Percentiles rank a stretch among this genome's conserved stretches.
These are phyloP conservation scores for Molanna angustata DNA, from an alignment of 2,888 invertebrate species.

Conservation along the genomic window DNA sequence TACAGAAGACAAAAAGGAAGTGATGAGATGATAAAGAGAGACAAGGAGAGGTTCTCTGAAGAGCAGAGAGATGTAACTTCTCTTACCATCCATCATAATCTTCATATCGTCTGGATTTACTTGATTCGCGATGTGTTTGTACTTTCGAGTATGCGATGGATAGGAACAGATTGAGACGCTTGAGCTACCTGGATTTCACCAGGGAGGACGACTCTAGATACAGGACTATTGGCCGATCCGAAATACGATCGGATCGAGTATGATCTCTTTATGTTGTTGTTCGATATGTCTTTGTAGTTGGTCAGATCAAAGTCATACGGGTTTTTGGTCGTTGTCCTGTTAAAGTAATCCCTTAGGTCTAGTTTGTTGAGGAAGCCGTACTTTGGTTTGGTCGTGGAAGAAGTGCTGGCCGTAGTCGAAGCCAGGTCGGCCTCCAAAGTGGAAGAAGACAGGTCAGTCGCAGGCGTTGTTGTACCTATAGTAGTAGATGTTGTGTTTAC, in stretches of 20 bases:
- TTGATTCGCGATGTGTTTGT: background rate
- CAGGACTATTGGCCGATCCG: slow-evolving; percentile 26
- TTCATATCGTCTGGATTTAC: slow-evolving; percentile 14
- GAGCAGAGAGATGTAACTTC: background rate
- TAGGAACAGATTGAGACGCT: slow-evolving; percentile 18
- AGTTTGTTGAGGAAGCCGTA: slow-evolving; percentile 46
- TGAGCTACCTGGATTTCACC: slow-evolving; percentile 19
- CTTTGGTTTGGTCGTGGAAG: slow-evolving; percentile 38
- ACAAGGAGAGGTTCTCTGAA: slow-evolving; percentile 3
- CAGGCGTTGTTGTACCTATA: slow-evolving; percentile 41
- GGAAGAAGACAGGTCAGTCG: slow-evolving; percentile 39
- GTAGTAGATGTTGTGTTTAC: slow-evolving; percentile 38
- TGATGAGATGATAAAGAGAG: no score
- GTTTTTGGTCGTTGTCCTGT: slow-evolving; percentile 55
- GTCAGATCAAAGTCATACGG: slow-evolving; percentile 46
- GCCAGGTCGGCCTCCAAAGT: slow-evolving; percentile 43
- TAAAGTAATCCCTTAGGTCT: slow-evolving; percentile 44
- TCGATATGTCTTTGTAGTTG: slow-evolving; percentile 37
- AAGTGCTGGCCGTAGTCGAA: slow-evolving; percentile 26
- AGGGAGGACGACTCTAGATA: slow-evolving; percentile 13
- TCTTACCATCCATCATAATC: slow-evolving; percentile 29
- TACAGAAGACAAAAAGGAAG: no score
- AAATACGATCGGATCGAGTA: slow-evolving; percentile 54
- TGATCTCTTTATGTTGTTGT: slow-evolving; percentile 44
- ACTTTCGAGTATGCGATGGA: background rate